phyloP scores from a whole-genome alignment of 2,888 invertebrate species.

The Flexamia atlantica region DNA sequence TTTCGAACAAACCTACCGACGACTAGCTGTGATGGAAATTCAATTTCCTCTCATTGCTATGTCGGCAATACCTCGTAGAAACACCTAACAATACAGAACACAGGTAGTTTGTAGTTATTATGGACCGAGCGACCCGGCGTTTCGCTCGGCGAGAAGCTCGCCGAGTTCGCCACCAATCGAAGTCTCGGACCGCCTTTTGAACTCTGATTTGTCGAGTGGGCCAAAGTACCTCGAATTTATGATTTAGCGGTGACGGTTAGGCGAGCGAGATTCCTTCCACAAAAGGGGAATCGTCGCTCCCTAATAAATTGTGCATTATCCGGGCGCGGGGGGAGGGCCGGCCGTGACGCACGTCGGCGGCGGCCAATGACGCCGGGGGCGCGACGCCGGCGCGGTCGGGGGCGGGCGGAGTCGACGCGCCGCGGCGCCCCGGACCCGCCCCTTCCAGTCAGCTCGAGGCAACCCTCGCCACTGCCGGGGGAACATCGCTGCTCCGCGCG shows the following conservation, averaged over 20 bases:
- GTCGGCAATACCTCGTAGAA: background rate
- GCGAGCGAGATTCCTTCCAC: conserved; percentile 31
- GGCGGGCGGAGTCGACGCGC: conserved; percentile 74
- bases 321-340: background rate
- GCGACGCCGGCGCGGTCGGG: conserved; percentile 72
- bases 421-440: conserved; percentile 71
- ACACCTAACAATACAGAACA: background rate
- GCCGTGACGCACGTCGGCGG: conserved; percentile 42
- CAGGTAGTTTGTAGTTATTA: background rate
- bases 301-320: conserved; percentile 50
- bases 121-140: background rate
- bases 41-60: background rate
- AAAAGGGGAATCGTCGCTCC: conserved; percentile 44
- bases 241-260: conserved; percentile 25
- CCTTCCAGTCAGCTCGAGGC: conserved; percentile 39
- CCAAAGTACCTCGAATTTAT: conserved; percentile 43
- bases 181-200: background rate
- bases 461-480: conserved; percentile 28
- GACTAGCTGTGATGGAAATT: too few relatives aligned
- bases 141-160: background rate
- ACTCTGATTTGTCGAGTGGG: conserved; percentile 39
- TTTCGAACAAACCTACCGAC: too few relatives aligned
- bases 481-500: background rate
- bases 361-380: conserved; percentile 69
- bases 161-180: background rate